Base-by-base conservation (phyloP, 2,113 vertebrate genomes). In the Tapirus terrestris region DNA sequence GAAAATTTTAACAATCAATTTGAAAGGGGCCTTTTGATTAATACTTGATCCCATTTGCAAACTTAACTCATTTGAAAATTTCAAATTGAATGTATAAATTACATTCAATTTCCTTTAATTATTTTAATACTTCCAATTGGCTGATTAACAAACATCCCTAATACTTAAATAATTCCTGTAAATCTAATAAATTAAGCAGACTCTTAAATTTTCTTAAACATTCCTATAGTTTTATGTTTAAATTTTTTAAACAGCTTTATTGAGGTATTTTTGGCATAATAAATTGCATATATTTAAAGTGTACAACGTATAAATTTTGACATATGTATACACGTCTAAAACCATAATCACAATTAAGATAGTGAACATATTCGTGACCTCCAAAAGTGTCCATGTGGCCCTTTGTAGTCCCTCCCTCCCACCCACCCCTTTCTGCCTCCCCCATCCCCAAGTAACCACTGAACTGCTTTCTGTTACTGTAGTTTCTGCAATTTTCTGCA, bases 1-100 rank as follows among this genome's bases (percentile, higher is more conserved):
- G 91, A 87, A 95, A 76, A 60, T 48, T 72, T 92, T 91, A 81
- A 43, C 33, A 85, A 7, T 93, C 51, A 91, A 11, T 92, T 96
- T 83, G 33, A 85, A 95, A 94, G 82, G 61, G 81, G 36, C 0
- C 51, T 93, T 97, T 97, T 89, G 84, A 92, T 95, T 90, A 94
- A 88, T 84, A 27, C 36, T 89, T 89, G 65, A 77, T 92, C 27
- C 48, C 25, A 77, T 92, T 93, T 95, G 83, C 51, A 87, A 79
- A 92, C 39, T 93, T 94, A 81, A 79, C 73, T 94, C 53, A 68
- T 94, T 93, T 91, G 79, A 94, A 89, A 75, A 48, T 33, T 97
- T 94, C 70, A 84, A 91, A 48, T 92, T 93, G 67, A 93, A 63
- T 92, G 95, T 95, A 92, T 94, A 73, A 97, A 75, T 89, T 90